Evolutionary conservation across 2,797 vertebrate species (phyloP).

Genomic region (Tangara arthus): DNA sequence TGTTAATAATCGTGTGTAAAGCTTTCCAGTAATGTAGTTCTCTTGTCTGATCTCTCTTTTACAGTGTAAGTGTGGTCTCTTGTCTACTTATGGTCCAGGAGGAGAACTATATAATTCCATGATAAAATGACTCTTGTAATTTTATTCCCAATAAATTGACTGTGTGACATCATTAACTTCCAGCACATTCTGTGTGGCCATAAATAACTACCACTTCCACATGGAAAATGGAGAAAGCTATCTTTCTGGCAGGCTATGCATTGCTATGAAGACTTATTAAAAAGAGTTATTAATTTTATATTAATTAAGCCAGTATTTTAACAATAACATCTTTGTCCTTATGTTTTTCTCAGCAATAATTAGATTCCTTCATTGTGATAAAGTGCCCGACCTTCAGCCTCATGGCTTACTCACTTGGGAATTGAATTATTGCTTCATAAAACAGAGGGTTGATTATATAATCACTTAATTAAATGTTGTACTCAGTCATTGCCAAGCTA

Average conservation of each 20-base stretch:
- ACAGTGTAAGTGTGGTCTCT: not conserved
- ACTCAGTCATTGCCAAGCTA: constrained; percentile 62
- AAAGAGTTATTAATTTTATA: constrained; percentile 43
- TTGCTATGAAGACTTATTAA: not conserved
- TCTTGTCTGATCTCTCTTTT: constrained; percentile 23
- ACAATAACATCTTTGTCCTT: constrained; percentile 41
- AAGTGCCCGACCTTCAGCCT: constrained; percentile 48
- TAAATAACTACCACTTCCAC: constrained; percentile 9
- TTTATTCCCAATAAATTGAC: constrained; percentile 52
- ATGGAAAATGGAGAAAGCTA: not conserved
- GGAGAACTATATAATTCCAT: constrained; percentile 17
- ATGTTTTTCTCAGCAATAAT: constrained; percentile 55
- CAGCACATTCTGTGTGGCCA: not conserved
- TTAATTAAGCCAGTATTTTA: constrained; percentile 59
- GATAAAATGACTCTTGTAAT: constrained; percentile 45
- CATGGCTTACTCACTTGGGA: constrained; percentile 56
- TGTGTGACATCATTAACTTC: constrained; percentile 51
- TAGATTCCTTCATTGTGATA: constrained; percentile 59
- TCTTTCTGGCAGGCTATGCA: not conserved
- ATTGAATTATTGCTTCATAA: constrained; percentile 68
- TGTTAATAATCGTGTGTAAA: not conserved
- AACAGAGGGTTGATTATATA: constrained; percentile 67
- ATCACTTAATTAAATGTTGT: constrained; percentile 73
- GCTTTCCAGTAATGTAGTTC: not conserved
- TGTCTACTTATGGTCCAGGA: not conserved